Conservation (phyloP, 2,797 vertebrate genomes). For the Morelia viridis region DNA sequence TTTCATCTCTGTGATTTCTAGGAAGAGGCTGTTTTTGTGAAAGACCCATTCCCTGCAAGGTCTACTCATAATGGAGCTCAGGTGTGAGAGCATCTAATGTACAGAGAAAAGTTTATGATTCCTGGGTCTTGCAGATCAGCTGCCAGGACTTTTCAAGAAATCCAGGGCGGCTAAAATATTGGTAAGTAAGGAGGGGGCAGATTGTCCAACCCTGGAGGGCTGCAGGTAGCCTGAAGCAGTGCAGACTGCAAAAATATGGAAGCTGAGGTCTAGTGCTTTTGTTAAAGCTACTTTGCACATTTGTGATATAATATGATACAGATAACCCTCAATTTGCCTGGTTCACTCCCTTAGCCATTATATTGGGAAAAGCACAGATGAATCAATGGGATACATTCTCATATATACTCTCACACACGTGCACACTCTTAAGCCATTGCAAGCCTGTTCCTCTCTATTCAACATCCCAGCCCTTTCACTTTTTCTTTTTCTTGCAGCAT, state of each 20-base stretch:
- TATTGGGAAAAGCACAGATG: no score
- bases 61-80: background rate
- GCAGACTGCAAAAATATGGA: background rate
- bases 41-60: background rate
- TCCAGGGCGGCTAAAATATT: background rate
- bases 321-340: background rate
- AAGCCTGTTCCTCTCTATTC: background rate
- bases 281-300: background rate
- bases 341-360: background rate
- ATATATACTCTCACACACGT: background rate
- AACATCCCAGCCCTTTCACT: background rate
- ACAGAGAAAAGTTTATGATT: background rate
- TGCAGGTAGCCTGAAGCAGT: background rate
- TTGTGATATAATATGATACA: background rate
- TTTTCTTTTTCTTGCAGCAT: background rate
- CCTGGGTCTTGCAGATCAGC: background rate
- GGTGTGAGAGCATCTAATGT: background rate
- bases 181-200: background rate
- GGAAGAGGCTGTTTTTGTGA: background rate
- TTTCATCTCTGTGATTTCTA: background rate
- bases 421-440: background rate
- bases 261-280: background rate
- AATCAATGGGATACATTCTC: background rate
- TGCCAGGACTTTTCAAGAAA: background rate
- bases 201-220: background rate